Evolutionary conservation across 2,113 vertebrate genomes (phyloP).

Genomic region (Neolamprologus fasciatus): DNA sequence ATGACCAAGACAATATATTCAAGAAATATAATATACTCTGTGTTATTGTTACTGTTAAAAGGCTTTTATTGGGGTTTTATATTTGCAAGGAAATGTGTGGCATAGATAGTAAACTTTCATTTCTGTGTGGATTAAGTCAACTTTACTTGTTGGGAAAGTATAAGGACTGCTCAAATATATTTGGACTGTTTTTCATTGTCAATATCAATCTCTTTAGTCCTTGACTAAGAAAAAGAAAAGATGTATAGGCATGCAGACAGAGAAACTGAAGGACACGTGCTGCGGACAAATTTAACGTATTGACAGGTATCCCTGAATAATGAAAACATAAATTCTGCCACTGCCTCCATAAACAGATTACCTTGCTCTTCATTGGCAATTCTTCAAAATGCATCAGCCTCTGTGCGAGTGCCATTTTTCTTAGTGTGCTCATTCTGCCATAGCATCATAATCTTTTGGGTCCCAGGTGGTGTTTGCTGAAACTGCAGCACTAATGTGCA

Average conservation of each 20-base stretch:
- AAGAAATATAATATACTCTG: constrained; percentile 55
- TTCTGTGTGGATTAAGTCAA: background rate
- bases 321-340: constrained; percentile 14
- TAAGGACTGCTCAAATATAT: background rate
- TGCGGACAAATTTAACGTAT: background rate
- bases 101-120: background rate
- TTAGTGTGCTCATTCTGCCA: background rate
- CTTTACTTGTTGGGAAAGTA: background rate
- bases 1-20: constrained; percentile 68
- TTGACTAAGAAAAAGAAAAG: background rate
- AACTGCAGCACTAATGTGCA: background rate
- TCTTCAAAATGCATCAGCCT: constrained; percentile 20
- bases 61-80: constrained; percentile 49
- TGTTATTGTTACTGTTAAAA: constrained; percentile 57
- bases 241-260: constrained; percentile 12
- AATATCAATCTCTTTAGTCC: background rate
- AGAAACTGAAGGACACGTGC: background rate
- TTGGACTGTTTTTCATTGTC: background rate
- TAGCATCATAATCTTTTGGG: background rate
- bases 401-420: constrained; percentile 17
- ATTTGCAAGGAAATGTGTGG: constrained; percentile 13
- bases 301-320: constrained; percentile 10
- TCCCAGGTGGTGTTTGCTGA: background rate
- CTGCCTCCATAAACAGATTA: constrained; percentile 9
- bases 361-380: background rate